These are phyloP conservation scores for Portevinia maculata DNA, from an alignment of 2,888 invertebrate species.

Conservation along the genomic window DNA sequence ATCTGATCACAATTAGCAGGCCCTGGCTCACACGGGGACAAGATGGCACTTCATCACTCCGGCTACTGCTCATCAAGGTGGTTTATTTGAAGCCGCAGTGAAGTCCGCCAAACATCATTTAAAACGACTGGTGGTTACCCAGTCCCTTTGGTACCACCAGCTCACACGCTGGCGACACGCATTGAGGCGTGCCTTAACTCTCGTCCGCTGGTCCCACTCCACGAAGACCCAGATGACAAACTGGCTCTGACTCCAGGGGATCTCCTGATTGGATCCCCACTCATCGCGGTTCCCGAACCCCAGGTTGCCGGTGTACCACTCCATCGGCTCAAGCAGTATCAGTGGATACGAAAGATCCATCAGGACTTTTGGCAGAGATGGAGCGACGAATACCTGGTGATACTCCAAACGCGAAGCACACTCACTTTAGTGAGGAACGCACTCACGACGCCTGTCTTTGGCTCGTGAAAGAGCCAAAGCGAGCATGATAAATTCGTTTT, in stretches of 20 bases:
- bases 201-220: slow-evolving; percentile 28
- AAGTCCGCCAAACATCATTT: slow-evolving; percentile 49
- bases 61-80: slow-evolving; percentile 43
- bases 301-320: slow-evolving; percentile 55
- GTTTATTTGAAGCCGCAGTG: slow-evolving; percentile 52
- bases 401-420: slow-evolving; percentile 33
- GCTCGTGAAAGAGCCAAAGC: too few relatives aligned
- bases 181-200: slow-evolving; percentile 54
- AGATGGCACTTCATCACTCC: slow-evolving; percentile 45
- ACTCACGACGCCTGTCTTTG: too few relatives aligned
- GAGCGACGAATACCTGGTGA: slow-evolving; percentile 32
- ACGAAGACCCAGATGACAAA: slow-evolving; percentile 59
- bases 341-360: slow-evolving; percentile 62
- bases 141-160: slow-evolving; percentile 28
- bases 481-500: too few relatives aligned
- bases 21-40: slow-evolving; percentile 34
- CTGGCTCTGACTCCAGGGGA: slow-evolving; percentile 53
- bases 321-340: slow-evolving; percentile 75
- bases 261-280: slow-evolving; percentile 40
- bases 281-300: slow-evolving; percentile 73
- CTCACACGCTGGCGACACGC: slow-evolving; percentile 29
- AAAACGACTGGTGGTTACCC: slow-evolving; percentile 17
- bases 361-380: slow-evolving; percentile 47
- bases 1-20: slow-evolving; percentile 7
- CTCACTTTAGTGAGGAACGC: too few relatives aligned